Conservation (phyloP, 1,140 invertebrate genomes). For the Drosophila nigrodunni region DNA sequence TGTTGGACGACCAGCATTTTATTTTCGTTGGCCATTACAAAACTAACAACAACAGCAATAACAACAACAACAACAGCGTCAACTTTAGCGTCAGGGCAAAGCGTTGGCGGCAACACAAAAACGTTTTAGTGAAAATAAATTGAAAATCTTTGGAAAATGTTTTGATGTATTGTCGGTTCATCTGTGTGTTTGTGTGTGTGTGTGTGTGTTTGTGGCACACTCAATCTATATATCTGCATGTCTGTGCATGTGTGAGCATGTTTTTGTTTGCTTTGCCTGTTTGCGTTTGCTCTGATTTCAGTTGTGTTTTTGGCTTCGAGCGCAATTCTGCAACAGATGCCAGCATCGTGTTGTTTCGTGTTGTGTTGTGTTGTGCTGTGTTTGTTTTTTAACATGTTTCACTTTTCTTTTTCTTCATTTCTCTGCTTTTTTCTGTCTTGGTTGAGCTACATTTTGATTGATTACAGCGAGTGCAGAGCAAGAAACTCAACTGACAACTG, state of each 20-base stretch:
- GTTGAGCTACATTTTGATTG: slow-evolving; percentile 69
- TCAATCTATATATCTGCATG: slow-evolving; percentile 16
- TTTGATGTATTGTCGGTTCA: slow-evolving; percentile 67
- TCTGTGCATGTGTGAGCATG: slow-evolving; percentile 39
- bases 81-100: slow-evolving; percentile 13
- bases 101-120: slow-evolving; percentile 57
- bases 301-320: slow-evolving; percentile 37
- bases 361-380: too few species aligned
- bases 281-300: slow-evolving; percentile 62
- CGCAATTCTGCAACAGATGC: slow-evolving; percentile 61
- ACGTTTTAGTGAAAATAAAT: slow-evolving; percentile 81
- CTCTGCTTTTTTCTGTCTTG: background rate
- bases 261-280: slow-evolving; percentile 47
- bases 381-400: slow-evolving; percentile 46
- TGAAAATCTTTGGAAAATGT: slow-evolving; percentile 77
- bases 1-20: slow-evolving; percentile 38
- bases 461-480: slow-evolving; percentile 64
- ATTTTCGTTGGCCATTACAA: slow-evolving; percentile 64
- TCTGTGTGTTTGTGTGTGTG: slow-evolving; percentile 33
- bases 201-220: slow-evolving; percentile 11
- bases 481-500: slow-evolving; percentile 65
- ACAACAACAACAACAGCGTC: slow-evolving; percentile 39
- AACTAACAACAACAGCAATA: slow-evolving; percentile 45
- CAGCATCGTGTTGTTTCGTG: slow-evolving; percentile 34
- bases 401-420: background rate